Conservation (phyloP, 2,888 invertebrate species). For the Agrochola litura region DNA sequence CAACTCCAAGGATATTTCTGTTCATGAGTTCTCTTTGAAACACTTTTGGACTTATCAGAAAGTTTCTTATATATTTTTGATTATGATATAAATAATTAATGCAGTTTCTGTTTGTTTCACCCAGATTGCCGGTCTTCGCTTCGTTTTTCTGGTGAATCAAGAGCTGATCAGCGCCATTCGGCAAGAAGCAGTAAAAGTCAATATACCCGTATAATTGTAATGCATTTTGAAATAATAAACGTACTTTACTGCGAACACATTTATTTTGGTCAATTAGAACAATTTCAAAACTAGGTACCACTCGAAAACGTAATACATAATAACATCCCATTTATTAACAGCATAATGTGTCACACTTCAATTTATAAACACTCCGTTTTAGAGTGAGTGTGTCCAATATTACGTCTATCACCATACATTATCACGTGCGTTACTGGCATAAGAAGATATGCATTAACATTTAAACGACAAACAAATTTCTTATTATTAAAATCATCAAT, state of each 20-base stretch:
- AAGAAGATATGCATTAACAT: constrained; percentile 85
- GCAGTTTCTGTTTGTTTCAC: constrained; percentile 42
- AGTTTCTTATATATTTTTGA: background rate
- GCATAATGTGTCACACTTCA: constrained; percentile 72
- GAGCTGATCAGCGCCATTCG: constrained; percentile 97
- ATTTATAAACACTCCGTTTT: constrained; percentile 67
- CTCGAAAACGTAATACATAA: constrained; percentile 83
- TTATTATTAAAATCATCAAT: constrained; percentile 73
- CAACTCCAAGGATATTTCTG: background rate
- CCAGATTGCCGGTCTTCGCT: constrained; percentile 96
- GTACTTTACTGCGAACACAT: constrained; percentile 88
- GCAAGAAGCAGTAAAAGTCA: constrained; percentile 96
- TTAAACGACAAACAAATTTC: constrained; percentile 77
- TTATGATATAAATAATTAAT: background rate
- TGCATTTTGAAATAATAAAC: constrained; percentile 66
- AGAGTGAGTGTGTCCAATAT: constrained; percentile 72
- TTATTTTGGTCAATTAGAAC: constrained; percentile 90
- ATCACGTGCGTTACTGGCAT: constrained; percentile 89
- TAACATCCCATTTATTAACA: constrained; percentile 74
- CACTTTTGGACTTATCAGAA: background rate
- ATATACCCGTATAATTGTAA: constrained; percentile 87
- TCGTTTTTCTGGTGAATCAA: constrained; percentile 98
- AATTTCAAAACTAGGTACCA: constrained; percentile 86
- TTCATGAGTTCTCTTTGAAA: background rate
- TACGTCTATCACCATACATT: constrained; percentile 86